Conservation (phyloP, 2,113 vertebrate species). For the Pelusios castaneus region DNA sequence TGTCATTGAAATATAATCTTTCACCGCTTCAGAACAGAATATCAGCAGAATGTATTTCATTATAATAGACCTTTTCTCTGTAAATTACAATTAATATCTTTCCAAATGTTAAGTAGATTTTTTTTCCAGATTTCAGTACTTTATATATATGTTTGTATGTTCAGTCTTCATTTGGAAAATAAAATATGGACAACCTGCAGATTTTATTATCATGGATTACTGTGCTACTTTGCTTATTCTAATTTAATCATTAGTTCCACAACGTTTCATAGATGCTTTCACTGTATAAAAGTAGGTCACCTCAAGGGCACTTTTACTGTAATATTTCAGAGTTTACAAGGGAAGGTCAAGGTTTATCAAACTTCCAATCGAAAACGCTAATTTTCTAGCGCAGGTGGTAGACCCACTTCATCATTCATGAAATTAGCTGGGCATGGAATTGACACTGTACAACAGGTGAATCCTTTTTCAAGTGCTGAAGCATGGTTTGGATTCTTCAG, state of each 20-base stretch:
- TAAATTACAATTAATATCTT: background rate
- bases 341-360: too few species aligned
- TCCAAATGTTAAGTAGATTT: background rate
- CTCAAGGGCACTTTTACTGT: constrained; percentile 77
- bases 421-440: background rate
- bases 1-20: background rate
- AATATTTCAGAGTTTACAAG: background rate
- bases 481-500: constrained; percentile 91
- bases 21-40: background rate
- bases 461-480: constrained; percentile 84
- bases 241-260: constrained; percentile 47
- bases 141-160: too few species aligned
- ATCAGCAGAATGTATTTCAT: background rate
- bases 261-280: constrained; percentile 86
- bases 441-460: background rate
- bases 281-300: constrained; percentile 79
- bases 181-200: background rate
- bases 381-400: too few species aligned
- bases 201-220: background rate
- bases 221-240: background rate
- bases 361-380: too few species aligned
- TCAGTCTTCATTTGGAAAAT: background rate
- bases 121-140: background rate
- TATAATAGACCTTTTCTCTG: background rate
- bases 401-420: too few species aligned